Evolutionary conservation across 2,797 vertebrate genomes (phyloP), one percentile per base, ranked within the genome.

Genomic region (Neosilurus hyrtlii): DNA sequence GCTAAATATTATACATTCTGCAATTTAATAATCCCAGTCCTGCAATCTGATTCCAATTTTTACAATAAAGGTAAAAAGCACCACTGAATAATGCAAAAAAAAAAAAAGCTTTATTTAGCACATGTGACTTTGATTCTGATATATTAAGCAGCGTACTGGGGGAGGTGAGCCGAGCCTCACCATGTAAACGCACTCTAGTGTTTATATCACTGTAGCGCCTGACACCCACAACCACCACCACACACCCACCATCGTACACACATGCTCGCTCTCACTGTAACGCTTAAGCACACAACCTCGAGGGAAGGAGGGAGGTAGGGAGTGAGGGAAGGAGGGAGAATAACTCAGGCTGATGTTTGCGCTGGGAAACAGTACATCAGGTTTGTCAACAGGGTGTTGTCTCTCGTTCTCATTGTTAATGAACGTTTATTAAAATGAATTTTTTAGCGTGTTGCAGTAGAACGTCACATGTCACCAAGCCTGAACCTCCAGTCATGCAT

Each of bases 281-380:
- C 57, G 83, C 85, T 84, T 83, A 65, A 84, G 66, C 72, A 82
- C 73, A 76, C 83, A 84, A 84, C 78, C 67, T 81, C 22, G n/a
- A 80, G 59, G 61, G 59, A 84, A 72, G 65, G 54, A 59, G 68
- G 72, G 72, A 76, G 14, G 15, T 4, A 3, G 8, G 4, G 43
- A 43, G 43, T 43, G n/a, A 82, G 59, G 66, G 59, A 84, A 72
- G 65, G 30, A 59, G 68, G 72, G 67, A 76, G 14, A 15, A 77
- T 16, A 75, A 63, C 77, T 85, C 68, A 76, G 68, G 78, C 74
- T 65, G 61, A 56, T 49, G 54, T 75, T 83, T 74, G 80, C 83
- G 74, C 79, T 59, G 71, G 37, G 57, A 71, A 86, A 85, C 85
- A 54, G 22, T 77, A 66, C 49, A 9, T 43, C 70, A 56, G 54